Evolutionary conservation across 2,113 vertebrate species (phyloP), one percentile per base, ranked within the genome.

Genomic region (Dasyornis broadbenti): DNA sequence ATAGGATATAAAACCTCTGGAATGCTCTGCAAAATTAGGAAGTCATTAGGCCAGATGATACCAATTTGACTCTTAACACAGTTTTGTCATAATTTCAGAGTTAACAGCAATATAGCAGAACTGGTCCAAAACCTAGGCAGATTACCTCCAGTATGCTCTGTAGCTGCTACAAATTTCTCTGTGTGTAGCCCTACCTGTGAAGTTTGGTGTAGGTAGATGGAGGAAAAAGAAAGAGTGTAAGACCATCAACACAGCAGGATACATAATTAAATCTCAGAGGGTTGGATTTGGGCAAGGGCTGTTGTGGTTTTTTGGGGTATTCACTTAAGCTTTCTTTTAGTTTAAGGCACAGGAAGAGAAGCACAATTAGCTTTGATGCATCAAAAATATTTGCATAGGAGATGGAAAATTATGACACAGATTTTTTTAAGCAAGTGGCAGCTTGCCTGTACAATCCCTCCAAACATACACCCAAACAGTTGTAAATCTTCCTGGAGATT

Each of bases 41-140:
- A 93, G 69, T 50, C 76, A 95, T 96, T 90, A 94, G 88, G 64
- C 90, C 88, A 95, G 92, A 94, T 88, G 82, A 96, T 72, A 94
- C 49, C 64, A 71, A 89, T 93, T 93, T 95, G 80, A 95, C 40
- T 96, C 18, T 75, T 86, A 88, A 81, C 28, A 89, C 40, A 95
- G 90, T 37, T 83, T 11, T 79, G 76, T 42, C 3, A 0, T 78
- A 93, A 95, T 82, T 89, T 85, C 86, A 90, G 60, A 84, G n/a
- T 49, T 94, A 92, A 88, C 4, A 89, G 90, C 49, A 86, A 50
- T 50, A 31, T 31, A 23, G n/a, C 8, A 83, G 49, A 93, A 84
- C 68, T 71, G 47, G 31, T 54, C 60, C 85, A 93, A 96, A 94
- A 89, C 18, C 28, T 13, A 81, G 44, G 80, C 44, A 63, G 61